Base-by-base conservation (phyloP, 2,888 invertebrate species). In the Candidula unifasciata region DNA sequence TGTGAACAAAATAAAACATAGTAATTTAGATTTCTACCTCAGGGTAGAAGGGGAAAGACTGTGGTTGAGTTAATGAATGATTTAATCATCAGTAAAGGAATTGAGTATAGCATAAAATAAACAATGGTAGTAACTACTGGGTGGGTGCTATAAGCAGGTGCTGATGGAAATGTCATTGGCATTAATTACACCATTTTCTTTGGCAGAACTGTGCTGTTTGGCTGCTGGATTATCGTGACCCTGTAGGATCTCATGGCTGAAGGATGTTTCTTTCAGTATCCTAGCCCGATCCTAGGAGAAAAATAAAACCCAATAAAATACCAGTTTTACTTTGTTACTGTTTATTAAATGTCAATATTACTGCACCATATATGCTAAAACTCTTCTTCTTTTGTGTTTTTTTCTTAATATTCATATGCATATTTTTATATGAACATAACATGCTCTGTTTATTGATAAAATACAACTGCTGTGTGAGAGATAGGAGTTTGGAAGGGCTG, bases 91-190 rank as follows among this genome's bases (percentile, higher is more conserved):
- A 1, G 44, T 44, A 44, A 6, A 44, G 44, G 21, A 24, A 60
- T 60, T 21, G 21, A n/a, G 10, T 5, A 60, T 21, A 16, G 6
- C n/a, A 60, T 60, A 5, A 60, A 18, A 60, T 60, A 60, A 60
- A 60, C 60, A 60, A 60, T 60, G 8, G 13, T 24, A 24, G 35
- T 3, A 33, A 30, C 68, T 37, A 2, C 2, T 44, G 24, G n/a
- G 57, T 54, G 30, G 60, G 44, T 73, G 81, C 81, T 81, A 81
- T n/a, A 81, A 81, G 27, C 3, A 13, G 24, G 80, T 80, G 16
- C 6, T 73, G 64, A 81, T 30, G 5, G 18, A 44, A 27, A 18
- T 73, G 16, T 71, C 35, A 37, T 27, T 24, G 13, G 37, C 81
- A n/a, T 21, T 21, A 30, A 57, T 13, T 0, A 18, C 10, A 16